Evolutionary conservation across 2,113 vertebrate species (phyloP).

Genomic region (Todiramphus saurophagus): DNA sequence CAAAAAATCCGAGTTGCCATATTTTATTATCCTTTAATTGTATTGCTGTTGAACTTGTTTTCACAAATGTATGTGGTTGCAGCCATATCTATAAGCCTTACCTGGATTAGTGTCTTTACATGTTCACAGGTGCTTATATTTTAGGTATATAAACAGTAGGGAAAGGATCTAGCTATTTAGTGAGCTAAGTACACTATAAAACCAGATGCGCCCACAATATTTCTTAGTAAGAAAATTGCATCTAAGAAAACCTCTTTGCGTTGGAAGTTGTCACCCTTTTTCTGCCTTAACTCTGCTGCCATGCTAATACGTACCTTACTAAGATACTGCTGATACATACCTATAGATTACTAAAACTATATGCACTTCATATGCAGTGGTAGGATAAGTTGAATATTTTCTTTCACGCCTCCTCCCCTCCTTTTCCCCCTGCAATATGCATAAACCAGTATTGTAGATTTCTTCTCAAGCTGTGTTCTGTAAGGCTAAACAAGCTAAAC

Average conservation of each 20-base stretch:
- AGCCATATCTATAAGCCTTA: not conserved
- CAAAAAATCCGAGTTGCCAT: slow-evolving; percentile 69
- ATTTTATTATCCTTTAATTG: slow-evolving; percentile 32
- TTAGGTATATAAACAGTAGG: not conserved
- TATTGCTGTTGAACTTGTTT: not conserved
- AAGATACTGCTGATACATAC: not conserved
- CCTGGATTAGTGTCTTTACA: not conserved
- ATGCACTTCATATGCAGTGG: not conserved
- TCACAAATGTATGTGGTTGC: not conserved
- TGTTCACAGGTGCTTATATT: not conserved
- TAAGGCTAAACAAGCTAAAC: not conserved
- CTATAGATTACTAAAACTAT: not conserved
- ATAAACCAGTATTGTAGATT: not conserved
- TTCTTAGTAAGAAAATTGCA: not conserved
- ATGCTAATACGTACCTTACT: not conserved
- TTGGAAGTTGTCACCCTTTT: not conserved
- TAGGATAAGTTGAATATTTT: not conserved
- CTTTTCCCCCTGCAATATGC: not conserved
- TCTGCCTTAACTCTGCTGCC: not conserved
- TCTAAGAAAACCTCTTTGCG: not conserved
- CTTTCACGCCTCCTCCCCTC: too few relatives aligned
- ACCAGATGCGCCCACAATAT: not conserved
- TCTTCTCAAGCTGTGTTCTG: not conserved
- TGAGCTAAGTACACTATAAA: not conserved
- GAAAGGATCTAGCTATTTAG: not conserved